Conservation (phyloP, 37 sponge, comb jelly and placozoan genomes). For the Petrosia ficiformis region DNA sequence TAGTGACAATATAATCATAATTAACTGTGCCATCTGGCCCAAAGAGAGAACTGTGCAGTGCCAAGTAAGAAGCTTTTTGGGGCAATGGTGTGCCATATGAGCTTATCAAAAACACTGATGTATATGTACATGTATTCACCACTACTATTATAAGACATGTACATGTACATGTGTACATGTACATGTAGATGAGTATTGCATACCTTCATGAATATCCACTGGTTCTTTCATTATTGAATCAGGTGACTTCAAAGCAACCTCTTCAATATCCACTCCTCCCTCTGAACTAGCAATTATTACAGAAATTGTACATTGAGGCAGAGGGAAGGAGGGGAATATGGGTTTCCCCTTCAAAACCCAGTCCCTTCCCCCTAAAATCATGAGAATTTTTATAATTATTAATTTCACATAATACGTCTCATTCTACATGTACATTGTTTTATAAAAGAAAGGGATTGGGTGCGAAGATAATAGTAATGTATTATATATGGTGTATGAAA, state of each 20-base stretch:
- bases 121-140: too few relatives aligned
- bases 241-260: constrained; percentile 71
- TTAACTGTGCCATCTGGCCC: too few relatives aligned
- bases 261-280: constrained; percentile 94
- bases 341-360: not conserved
- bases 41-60: too few relatives aligned
- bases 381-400: not conserved
- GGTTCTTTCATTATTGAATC: constrained; percentile 74
- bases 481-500: not conserved
- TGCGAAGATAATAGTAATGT: not conserved
- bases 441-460: not conserved
- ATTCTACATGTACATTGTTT: not conserved
- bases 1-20: too few relatives aligned
- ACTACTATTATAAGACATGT: not conserved
- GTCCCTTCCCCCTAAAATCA: not conserved
- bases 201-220: constrained; percentile 77
- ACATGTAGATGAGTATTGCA: too few relatives aligned
- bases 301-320: constrained; percentile 27
- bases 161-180: too few relatives aligned
- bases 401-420: not conserved
- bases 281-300: constrained; percentile 85
- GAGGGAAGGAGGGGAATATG: not conserved
- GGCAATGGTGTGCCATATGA: too few relatives aligned
- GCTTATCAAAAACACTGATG: too few relatives aligned
- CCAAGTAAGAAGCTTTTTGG: too few relatives aligned